Base-by-base conservation (phyloP, 2,888 invertebrate species). In the Eupeodes luniger region DNA sequence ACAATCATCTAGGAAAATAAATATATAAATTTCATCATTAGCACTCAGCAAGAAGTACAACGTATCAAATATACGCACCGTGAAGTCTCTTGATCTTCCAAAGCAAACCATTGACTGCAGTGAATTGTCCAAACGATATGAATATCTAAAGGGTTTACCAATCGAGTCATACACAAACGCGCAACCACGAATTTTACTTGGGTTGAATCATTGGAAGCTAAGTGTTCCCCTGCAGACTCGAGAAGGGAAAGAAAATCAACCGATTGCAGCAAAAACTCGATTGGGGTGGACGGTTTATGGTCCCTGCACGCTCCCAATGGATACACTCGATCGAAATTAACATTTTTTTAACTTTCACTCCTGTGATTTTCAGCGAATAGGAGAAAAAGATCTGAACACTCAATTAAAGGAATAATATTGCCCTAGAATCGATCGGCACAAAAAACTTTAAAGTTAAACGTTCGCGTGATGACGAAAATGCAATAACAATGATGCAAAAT, bases 111-210 rank as follows among this genome's bases (percentile, higher is more conserved):
- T n/a, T n/a, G n/a, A n/a, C n/a, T n/a, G n/a, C n/a, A n/a, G n/a
- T n/a, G n/a, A n/a, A n/a, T n/a, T n/a, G n/a, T n/a, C n/a, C n/a
- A n/a, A n/a, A n/a, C n/a, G n/a, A n/a, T n/a, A n/a, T n/a, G n/a
- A n/a, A n/a, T n/a, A n/a, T n/a, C n/a, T n/a, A n/a, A n/a, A n/a
- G n/a, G n/a, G n/a, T n/a, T n/a, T n/a, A n/a, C n/a, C n/a, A n/a
- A n/a, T n/a, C n/a, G n/a, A n/a, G n/a, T n/a, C n/a, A n/a, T n/a
- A n/a, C n/a, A n/a, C n/a, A n/a, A n/a, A n/a, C n/a, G n/a, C n/a
- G n/a, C n/a, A n/a, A n/a, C n/a, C n/a, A n/a, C n/a, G 64, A 27
- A 47, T 66, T 12, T 49, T 66, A 27, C 44, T 72, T 12, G 72
- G 57, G 12, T 27, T 34, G 34, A 27, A 61, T 19, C n/a, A n/a